Evolutionary conservation across 2,888 invertebrate species (phyloP).

Genomic region (Barypeithes pellucidus): DNA sequence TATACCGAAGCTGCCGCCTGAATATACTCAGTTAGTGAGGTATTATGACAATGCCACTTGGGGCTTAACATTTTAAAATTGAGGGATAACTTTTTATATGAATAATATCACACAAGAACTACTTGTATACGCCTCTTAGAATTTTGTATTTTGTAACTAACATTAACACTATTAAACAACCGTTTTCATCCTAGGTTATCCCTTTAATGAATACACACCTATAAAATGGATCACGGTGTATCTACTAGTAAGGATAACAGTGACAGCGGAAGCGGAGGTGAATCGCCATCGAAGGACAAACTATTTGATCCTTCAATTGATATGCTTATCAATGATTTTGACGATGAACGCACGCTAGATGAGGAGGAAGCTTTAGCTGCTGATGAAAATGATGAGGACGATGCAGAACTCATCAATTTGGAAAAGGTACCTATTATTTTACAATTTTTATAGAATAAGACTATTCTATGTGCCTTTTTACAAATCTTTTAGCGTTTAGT

Average conservation of each 20-base stretch:
- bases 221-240: constrained; percentile 28
- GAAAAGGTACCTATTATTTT: constrained; percentile 76
- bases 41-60: too few relatives aligned
- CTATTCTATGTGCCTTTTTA: neutral
- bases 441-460: neutral
- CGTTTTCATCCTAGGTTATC: neutral
- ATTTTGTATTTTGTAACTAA: too few relatives aligned
- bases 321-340: constrained; percentile 98
- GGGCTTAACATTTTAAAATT: too few relatives aligned
- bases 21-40: too few relatives aligned
- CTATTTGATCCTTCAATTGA: constrained; percentile 94
- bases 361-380: constrained; percentile 97
- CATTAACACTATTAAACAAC: too few relatives aligned
- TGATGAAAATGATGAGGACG: constrained; percentile 87
- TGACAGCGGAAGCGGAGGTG: constrained; percentile 35
- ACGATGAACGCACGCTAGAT: constrained; percentile 96
- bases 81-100: too few relatives aligned
- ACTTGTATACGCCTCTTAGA: too few relatives aligned
- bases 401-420: constrained; percentile 90
- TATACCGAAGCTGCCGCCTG: too few relatives aligned
- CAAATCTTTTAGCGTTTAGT: neutral
- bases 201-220: constrained; percentile 7
- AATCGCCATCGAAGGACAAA: constrained; percentile 71
- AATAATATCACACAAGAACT: too few relatives aligned
- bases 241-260: constrained; percentile 23